Base-by-base conservation (phyloP, 2,888 invertebrate genomes). In the Chouioia cunea region DNA sequence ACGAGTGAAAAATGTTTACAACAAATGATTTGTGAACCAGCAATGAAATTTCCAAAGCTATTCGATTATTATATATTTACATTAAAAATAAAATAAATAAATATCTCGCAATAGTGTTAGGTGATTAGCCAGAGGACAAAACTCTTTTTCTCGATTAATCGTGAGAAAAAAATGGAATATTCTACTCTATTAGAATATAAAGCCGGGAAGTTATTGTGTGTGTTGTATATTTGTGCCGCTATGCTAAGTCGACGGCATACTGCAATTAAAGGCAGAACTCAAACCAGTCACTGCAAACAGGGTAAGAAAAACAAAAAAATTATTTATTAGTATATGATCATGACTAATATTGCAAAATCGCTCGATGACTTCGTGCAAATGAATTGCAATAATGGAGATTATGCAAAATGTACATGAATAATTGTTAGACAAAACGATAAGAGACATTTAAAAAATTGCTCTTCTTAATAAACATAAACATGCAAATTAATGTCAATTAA, bases 181-280 rank as follows among this genome's bases (percentile, higher is more conserved):
- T 43, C 64, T 72, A 72, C 53, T 68, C 68, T 72, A 71, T 22
- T 43, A 65, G 44, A 58, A 63, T 66, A 6, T 36, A 36, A 65
- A 72, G 64, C 54, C 54, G 60, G 44, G 23, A 23, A 36, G 53
- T 65, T 65, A 43, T 69, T 65, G 48, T 65, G 20, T 63, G 48
- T 60, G 43, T 69, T 69, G 48, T 62, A 20, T 63, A 36, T 60
- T 36, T 67, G 22, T 59, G 12, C 47, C 27, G 46, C 44, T 68
- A 15, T 20, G 60, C 78, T 83, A 82, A 74, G 76, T 77, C 73
- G 79, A 80, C 64, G 84, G 83, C 79, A 83, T 82, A 79, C 82
- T 83, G 81, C 82, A 85, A 76, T 83, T 85, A 82, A 85, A 85
- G 79, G 83, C 84, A 74, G 85, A 84, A 75, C 82, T 83, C 80